These are phyloP conservation scores for Romanogobio albipinnatus DNA, from an alignment of 2,113 vertebrate genomes.

Conservation along the genomic window DNA sequence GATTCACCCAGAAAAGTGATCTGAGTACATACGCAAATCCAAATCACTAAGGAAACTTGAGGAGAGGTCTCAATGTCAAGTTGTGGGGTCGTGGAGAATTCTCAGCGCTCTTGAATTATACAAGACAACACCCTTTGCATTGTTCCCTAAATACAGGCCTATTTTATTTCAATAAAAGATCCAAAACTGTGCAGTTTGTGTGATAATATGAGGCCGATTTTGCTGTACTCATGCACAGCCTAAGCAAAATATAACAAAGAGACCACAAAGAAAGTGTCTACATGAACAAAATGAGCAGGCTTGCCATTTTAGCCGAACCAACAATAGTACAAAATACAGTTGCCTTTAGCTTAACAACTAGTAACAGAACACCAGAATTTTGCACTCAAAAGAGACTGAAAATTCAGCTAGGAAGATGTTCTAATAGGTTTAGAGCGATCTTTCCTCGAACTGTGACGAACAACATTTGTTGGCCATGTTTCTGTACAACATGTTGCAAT, in stretches of 20 bases:
- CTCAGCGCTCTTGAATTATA: slow-evolving; percentile 26
- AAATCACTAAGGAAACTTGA: background rate
- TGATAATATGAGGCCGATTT: background rate
- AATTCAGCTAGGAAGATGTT: background rate
- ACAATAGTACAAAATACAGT: background rate
- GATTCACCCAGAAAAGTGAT: background rate
- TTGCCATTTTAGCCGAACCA: background rate
- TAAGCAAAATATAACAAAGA: background rate
- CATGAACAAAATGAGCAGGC: background rate
- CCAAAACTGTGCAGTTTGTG: background rate
- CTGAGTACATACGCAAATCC: background rate
- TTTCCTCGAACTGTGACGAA: slow-evolving; percentile 18
- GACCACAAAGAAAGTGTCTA: background rate
- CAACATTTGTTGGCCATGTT: slow-evolving; percentile 12
- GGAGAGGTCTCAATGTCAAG: slow-evolving; percentile 17
- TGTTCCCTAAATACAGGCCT: slow-evolving; percentile 29
- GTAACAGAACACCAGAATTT: background rate
- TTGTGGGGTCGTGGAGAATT: background rate
- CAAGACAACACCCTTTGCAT: slow-evolving; percentile 41
- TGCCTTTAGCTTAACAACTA: background rate
- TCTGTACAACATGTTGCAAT: background rate
- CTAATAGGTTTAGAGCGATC: background rate
- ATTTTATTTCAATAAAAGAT: slow-evolving; percentile 24
- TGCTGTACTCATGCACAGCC: background rate
- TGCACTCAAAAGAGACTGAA: background rate